These are phyloP conservation scores for Actinia equina DNA, from an alignment of 64 coral and sea anemone genomes.

Conservation along the genomic window DNA sequence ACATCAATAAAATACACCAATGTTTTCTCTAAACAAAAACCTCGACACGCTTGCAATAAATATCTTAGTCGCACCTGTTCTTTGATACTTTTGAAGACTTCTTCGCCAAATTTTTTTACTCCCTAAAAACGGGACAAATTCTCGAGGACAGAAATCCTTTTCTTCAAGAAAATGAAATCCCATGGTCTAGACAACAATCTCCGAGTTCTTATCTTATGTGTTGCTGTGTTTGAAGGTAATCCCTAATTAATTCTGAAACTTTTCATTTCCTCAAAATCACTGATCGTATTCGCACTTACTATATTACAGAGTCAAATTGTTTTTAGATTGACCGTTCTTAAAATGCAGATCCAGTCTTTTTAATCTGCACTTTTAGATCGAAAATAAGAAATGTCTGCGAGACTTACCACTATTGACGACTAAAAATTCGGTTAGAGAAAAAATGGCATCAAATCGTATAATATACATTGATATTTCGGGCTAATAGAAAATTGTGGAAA, in stretches of 20 bases:
- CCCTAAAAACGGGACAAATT: neutral
- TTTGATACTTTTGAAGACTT: neutral
- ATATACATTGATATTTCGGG: no score
- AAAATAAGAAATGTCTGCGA: no score
- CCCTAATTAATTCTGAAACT: neutral
- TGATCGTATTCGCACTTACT: neutral
- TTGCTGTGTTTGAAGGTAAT: neutral
- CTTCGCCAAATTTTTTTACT: neutral
- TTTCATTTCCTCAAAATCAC: neutral
- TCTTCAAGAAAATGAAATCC: neutral
- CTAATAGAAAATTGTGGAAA: no score
- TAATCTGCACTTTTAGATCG: no score
- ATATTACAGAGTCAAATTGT: neutral
- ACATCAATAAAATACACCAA: neutral
- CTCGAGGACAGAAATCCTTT: neutral
- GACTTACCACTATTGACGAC: no score
- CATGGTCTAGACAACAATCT: neutral
- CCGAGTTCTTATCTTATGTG: neutral
- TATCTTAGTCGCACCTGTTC: no score
- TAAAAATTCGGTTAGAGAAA: no score
- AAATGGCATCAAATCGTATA: no score
- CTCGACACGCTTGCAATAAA: neutral
- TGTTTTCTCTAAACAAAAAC: neutral
- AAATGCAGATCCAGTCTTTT: no score
- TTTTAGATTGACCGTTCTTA: no score